These are phyloP conservation scores for Propithecus coquereli DNA, from an alignment of 2,113 vertebrate genomes.

Conservation along the genomic window DNA sequence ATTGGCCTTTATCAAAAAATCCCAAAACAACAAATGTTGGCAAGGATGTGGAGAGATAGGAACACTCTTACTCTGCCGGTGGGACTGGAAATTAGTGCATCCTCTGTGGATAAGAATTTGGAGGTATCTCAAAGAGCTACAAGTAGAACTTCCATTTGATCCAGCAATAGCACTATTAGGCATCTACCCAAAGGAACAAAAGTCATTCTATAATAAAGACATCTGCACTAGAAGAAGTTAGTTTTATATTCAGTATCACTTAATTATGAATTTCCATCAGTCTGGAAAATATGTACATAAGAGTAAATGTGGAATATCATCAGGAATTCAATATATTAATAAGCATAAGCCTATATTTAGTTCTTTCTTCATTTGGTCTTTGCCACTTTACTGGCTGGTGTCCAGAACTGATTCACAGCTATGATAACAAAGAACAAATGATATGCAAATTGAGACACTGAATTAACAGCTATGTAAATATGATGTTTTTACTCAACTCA, in stretches of 20 bases:
- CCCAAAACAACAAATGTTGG: too few relatives aligned
- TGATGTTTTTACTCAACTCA: not conserved
- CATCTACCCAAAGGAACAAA: too few relatives aligned
- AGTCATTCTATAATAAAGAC: too few relatives aligned
- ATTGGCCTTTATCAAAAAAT: too few relatives aligned
- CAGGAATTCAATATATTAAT: not conserved
- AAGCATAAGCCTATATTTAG: not conserved
- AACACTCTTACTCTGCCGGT: too few relatives aligned
- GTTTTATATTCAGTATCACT: not conserved
- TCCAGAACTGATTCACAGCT: conserved; percentile 14
- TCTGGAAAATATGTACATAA: not conserved
- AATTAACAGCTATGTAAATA: conserved; percentile 9
- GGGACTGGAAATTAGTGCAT: too few relatives aligned
- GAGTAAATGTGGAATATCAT: not conserved
- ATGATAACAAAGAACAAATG: conserved; percentile 12
- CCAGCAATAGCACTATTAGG: too few relatives aligned
- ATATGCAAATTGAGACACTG: not conserved
- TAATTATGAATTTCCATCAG: not conserved
- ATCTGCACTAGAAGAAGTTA: too few relatives aligned
- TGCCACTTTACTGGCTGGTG: not conserved
- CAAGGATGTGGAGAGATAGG: too few relatives aligned
- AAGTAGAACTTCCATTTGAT: too few relatives aligned
- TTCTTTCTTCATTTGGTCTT: not conserved
- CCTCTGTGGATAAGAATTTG: too few relatives aligned
- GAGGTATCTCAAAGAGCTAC: too few relatives aligned